A percentile compares a stretch with the other conserved stretches of the same genome.
phyloP scores from a whole-genome alignment of 2,888 invertebrate species.

The Drosophila imparisetae region DNA sequence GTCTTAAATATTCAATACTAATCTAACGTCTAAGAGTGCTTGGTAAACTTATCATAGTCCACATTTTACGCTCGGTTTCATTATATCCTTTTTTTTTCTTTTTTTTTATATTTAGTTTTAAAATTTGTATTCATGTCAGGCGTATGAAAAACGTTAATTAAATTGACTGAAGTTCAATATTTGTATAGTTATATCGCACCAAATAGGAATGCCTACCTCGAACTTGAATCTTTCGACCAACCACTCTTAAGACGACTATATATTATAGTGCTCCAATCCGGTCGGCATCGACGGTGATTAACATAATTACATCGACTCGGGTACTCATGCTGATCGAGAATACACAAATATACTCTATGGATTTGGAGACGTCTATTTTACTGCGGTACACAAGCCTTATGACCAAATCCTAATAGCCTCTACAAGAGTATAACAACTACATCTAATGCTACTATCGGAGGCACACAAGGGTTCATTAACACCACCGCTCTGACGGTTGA shows the following conservation, averaged over 20 bases:
- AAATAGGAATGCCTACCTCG: neutral
- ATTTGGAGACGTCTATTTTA: neutral
- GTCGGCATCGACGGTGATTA: neutral
- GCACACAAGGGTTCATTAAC: slow-evolving; percentile 71
- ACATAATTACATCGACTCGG: neutral
- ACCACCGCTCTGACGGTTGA: slow-evolving; percentile 46
- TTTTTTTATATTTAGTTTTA: neutral
- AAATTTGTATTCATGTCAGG: no score
- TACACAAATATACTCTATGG: neutral
- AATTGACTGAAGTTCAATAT: neutral
- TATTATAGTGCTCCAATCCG: neutral
- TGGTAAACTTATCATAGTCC: neutral
- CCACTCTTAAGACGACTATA: neutral
- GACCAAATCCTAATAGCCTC: neutral
- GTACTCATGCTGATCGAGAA: neutral
- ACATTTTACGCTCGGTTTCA: neutral
- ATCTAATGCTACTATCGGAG: slow-evolving; percentile 1
- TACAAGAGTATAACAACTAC: neutral
- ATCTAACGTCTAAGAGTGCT: neutral
- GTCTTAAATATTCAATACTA: neutral
- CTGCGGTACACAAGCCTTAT: neutral
- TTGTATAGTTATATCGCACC: neutral
- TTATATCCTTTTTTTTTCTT: neutral
- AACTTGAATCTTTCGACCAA: neutral
- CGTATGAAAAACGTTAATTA: no score